Evolutionary conservation across 2,797 vertebrate species (phyloP).

Genomic region (Peromyscus melanophrys): DNA sequence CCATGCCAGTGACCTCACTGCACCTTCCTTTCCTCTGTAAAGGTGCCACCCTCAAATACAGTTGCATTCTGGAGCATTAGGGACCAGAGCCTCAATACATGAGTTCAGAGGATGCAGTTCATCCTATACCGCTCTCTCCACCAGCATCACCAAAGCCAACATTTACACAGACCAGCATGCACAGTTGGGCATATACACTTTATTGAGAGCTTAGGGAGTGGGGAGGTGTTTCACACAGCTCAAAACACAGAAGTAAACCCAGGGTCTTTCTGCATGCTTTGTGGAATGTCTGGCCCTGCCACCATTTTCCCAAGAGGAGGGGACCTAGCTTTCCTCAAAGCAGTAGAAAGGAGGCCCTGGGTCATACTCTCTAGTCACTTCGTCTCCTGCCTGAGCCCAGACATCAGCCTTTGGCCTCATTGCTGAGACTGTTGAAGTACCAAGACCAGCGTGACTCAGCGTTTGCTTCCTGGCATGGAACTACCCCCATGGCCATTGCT

Average conservation of each 20-base stretch:
- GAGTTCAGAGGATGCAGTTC: background rate
- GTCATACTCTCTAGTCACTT: background rate
- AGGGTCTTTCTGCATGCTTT: background rate
- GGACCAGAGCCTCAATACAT: background rate
- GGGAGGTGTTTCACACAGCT: background rate
- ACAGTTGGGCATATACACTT: rapidly evolving
- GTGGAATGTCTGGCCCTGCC: background rate
- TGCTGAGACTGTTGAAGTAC: background rate
- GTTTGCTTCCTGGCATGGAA: background rate
- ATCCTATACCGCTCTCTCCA: background rate
- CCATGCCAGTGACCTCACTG: background rate
- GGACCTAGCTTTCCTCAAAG: background rate
- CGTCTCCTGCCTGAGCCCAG: background rate
- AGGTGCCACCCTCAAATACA: background rate
- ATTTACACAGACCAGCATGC: background rate
- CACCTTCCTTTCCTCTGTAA: background rate
- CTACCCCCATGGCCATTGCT: background rate
- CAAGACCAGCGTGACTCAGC: background rate
- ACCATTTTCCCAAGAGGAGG: background rate
- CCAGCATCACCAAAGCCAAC: background rate
- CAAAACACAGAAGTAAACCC: background rate
- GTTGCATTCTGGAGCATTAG: background rate
- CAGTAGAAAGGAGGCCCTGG: background rate
- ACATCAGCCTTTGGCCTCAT: background rate
- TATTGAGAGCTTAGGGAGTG: background rate